Evolutionary conservation across 2,797 vertebrate species (phyloP).

Genomic region (Helostoma temminkii): DNA sequence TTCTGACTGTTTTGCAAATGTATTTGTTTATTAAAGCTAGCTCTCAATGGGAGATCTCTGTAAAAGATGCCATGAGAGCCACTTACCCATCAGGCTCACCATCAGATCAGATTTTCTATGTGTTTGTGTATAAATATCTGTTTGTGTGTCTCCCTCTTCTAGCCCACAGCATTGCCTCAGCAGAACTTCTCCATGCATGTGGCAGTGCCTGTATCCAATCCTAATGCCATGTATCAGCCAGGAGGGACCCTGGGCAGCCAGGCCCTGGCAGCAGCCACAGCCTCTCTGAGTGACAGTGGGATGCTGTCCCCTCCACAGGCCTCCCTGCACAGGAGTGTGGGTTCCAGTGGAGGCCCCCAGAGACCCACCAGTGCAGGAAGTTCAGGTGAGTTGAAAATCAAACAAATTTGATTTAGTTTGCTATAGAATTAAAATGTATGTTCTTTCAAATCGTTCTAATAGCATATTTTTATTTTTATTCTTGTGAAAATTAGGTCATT

Average conservation of each 20-base stretch:
- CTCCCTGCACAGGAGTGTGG: conserved; percentile 92
- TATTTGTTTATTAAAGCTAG: conserved; percentile 37
- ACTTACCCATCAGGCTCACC: conserved; percentile 42
- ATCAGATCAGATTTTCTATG: conserved; percentile 49
- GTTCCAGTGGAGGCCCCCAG: conserved; percentile 91
- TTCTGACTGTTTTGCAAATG: conserved; percentile 22
- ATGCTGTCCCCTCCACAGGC: conserved; percentile 95
- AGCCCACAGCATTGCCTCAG: conserved; percentile 94
- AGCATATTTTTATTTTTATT: not conserved
- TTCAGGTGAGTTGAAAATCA: conserved; percentile 84
- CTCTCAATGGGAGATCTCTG: conserved; percentile 32
- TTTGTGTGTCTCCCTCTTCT: conserved; percentile 64
- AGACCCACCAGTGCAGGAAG: conserved; percentile 93
- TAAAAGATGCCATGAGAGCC: conserved; percentile 66
- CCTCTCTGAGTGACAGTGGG: conserved; percentile 91
- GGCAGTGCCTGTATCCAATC: conserved; percentile 96
- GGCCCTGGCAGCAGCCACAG: conserved; percentile 89
- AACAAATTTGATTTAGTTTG: not conserved
- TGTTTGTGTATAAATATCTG: conserved; percentile 65
- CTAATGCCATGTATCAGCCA: conserved; percentile 94
- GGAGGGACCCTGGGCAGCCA: conserved; percentile 91
- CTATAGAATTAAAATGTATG: not conserved
- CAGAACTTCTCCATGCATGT: conserved; percentile 99
- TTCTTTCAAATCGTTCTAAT: not conserved
- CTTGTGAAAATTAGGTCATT: not conserved